Conservation (phyloP, 2,113 vertebrate species). For the Stigmatopora nigra region DNA sequence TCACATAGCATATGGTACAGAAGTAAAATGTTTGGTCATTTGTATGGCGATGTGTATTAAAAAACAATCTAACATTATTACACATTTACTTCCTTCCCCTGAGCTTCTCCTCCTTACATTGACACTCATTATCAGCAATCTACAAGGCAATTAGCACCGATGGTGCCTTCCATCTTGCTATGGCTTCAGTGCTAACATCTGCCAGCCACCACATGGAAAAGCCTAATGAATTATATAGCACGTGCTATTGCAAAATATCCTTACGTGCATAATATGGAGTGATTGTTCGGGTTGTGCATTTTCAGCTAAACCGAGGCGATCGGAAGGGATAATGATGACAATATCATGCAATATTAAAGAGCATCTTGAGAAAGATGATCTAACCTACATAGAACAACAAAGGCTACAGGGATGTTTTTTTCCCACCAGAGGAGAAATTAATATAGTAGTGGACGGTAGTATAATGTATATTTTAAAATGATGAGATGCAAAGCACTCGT, state of each 20-base stretch:
- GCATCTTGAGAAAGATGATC: constrained; percentile 4
- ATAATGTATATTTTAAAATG: not conserved
- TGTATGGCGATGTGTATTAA: not conserved
- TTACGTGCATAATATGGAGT: constrained; percentile 9
- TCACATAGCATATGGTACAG: not conserved
- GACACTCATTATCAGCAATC: constrained; percentile 22
- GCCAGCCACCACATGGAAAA: constrained; percentile 22
- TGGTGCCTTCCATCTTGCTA: constrained; percentile 14
- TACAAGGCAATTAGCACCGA: constrained; percentile 32
- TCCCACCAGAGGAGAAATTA: not conserved
- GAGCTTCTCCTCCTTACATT: constrained; percentile 16
- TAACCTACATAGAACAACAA: constrained; percentile 15
- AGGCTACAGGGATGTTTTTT: constrained; percentile 2
- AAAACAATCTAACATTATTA: not conserved
- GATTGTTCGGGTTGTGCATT: not conserved
- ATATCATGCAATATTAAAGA: constrained; percentile 37
- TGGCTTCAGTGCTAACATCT: constrained; percentile 21
- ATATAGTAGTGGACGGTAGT: not conserved
- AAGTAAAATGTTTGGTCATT: not conserved
- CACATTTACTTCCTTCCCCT: not conserved
- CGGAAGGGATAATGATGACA: constrained; percentile 23
- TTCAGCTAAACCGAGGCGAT: constrained; percentile 7
- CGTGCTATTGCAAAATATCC: constrained; percentile 12
- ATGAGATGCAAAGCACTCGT: not conserved
- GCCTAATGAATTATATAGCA: constrained; percentile 46